Percentiles rank a stretch among this genome's conserved stretches.
Evolutionary conservation across 1,140 invertebrate genomes (phyloP).

Genomic region (Anthonomus grandis): DNA sequence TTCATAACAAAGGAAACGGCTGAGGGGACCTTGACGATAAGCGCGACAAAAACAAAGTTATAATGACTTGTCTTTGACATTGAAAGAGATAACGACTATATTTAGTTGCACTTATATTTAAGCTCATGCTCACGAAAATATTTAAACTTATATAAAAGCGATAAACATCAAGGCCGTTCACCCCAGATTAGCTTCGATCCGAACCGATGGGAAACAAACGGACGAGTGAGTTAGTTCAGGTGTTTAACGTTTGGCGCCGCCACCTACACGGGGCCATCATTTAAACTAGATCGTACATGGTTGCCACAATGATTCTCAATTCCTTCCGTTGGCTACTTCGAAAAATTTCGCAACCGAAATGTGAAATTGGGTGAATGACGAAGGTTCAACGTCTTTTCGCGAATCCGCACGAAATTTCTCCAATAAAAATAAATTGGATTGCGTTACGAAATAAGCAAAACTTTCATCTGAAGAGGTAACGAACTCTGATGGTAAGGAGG

Average conservation of each 20-base stretch:
- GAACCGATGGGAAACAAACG: constrained; percentile 33
- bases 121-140: too few relatives aligned
- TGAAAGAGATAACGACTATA: too few relatives aligned
- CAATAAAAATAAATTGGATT: constrained; percentile 13
- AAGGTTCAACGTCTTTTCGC: constrained; percentile 3
- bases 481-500: constrained; percentile 8
- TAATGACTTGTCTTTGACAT: too few relatives aligned
- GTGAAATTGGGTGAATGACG: constrained; percentile 17
- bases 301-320: constrained; percentile 1
- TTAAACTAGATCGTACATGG: constrained; percentile 4
- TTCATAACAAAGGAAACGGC: too few relatives aligned
- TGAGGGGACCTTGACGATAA: too few relatives aligned
- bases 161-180: constrained; percentile 6
- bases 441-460: constrained; percentile 19
- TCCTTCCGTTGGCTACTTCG: background rate
- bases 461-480: constrained; percentile 18
- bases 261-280: constrained; percentile 20
- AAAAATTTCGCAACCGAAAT: constrained; percentile 1
- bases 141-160: too few relatives aligned
- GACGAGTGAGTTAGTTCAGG: constrained; percentile 34
- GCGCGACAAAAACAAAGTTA: too few relatives aligned
- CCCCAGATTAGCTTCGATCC: constrained; percentile 4
- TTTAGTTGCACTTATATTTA: too few relatives aligned
- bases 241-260: constrained; percentile 31
- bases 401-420: constrained; percentile 11